A percentile compares a stretch with the other conserved stretches of the same genome.
These are phyloP conservation scores for Ditylenchus weischeri DNA, from an alignment of 2,888 invertebrate species.

Conservation along the genomic window DNA sequence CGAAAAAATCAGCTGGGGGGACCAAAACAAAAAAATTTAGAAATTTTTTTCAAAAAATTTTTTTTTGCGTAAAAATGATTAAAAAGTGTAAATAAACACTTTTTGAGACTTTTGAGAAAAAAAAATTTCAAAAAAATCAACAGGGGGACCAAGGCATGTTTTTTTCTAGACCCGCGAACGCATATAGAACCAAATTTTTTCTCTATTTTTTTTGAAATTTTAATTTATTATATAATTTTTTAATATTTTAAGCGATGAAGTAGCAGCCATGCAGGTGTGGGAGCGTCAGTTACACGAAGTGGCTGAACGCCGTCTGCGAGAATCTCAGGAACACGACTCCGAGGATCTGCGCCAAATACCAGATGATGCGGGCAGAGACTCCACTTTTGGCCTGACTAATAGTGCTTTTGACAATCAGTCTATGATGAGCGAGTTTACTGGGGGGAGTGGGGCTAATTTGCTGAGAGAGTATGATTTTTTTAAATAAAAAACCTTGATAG, in stretches of 20 bases:
- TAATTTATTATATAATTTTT: too few species aligned
- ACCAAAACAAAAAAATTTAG: too few species aligned
- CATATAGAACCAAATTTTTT: too few species aligned
- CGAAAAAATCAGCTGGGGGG: too few species aligned
- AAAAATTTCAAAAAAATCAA: too few species aligned
- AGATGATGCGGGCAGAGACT: not conserved
- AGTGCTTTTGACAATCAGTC: constrained; percentile 30
- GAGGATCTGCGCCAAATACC: not conserved
- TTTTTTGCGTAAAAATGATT: too few species aligned
- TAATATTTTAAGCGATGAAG: constrained; percentile 19
- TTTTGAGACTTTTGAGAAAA: too few species aligned
- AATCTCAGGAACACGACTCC: constrained; percentile 14
- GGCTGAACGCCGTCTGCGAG: constrained; percentile 18
- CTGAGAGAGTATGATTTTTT: constrained; percentile 9
- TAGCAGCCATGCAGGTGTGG: constrained; percentile 21
- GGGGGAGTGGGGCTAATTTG: constrained; percentile 7
- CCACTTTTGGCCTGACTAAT: constrained; percentile 15
- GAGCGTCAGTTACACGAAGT: constrained; percentile 23
- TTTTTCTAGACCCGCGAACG: too few species aligned
- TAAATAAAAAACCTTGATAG: not conserved
- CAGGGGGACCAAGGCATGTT: too few species aligned
- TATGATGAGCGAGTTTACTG: constrained; percentile 10
- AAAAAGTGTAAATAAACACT: too few species aligned
- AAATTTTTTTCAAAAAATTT: too few species aligned
- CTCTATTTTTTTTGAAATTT: too few species aligned